Conservation (phyloP, 2,888 invertebrate species). For the Lepidocyrtinus sp. region DNA sequence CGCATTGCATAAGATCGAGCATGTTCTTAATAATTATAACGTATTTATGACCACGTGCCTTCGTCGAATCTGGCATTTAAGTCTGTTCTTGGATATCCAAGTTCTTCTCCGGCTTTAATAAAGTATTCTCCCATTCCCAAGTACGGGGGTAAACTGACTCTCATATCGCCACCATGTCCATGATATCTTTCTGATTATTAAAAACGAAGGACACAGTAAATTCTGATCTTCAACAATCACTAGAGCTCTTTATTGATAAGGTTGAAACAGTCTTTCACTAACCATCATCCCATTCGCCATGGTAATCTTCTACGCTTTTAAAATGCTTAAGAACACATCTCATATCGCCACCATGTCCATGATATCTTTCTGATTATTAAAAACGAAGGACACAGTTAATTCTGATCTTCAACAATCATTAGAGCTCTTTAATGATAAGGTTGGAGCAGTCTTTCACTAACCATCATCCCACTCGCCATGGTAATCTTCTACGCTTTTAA, state of each 20-base stretch:
- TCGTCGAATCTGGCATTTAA: conserved; percentile 55
- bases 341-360: conserved; percentile 55
- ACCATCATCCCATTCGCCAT: conserved; percentile 50
- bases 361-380: conserved; percentile 39
- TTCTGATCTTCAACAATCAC: no score
- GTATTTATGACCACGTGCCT: no score
- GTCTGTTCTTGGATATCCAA: conserved; percentile 44
- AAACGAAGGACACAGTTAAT: no score
- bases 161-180: conserved; percentile 52
- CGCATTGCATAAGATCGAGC: no score
- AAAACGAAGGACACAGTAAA: no score
- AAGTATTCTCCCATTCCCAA: conserved; percentile 55
- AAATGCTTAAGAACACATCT: conserved; percentile 55
- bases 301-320: conserved; percentile 59
- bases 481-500: conserved; percentile 61
- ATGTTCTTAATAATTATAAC: no score
- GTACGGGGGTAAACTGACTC: conserved; percentile 42
- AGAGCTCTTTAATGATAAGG: no score
- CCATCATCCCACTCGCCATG: conserved; percentile 52
- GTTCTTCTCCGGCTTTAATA: conserved; percentile 52
- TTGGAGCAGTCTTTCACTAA: no score
- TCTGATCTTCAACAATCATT: no score
- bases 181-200: conserved; percentile 42
- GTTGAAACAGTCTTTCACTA: no score
- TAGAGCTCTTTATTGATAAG: no score